Conservation (phyloP, 2,113 vertebrate genomes). For the Bostrychus sinensis region DNA sequence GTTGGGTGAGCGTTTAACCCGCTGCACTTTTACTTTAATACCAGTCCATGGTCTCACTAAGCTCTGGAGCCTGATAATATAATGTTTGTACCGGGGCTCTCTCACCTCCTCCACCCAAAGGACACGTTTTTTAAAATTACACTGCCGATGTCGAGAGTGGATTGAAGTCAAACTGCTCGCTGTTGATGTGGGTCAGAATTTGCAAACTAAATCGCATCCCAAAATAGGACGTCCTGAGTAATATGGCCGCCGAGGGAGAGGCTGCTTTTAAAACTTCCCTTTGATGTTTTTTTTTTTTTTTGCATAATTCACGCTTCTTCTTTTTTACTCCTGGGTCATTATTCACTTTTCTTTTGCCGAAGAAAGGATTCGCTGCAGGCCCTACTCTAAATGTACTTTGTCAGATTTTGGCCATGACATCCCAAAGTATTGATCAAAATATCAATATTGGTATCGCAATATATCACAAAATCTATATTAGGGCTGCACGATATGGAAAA, state of each 20-base stretch:
- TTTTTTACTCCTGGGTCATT: constrained; percentile 35
- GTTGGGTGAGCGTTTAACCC: no score
- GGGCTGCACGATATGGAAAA: no score
- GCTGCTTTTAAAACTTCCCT: constrained; percentile 31
- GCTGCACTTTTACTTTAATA: no score
- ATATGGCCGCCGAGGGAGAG: constrained; percentile 47
- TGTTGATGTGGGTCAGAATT: constrained; percentile 68
- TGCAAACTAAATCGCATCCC: constrained; percentile 66
- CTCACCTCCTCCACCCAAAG: constrained; percentile 1
- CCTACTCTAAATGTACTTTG: no score
- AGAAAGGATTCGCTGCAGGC: constrained; percentile 23
- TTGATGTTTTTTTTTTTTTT: constrained; percentile 58
- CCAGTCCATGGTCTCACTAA: no score
- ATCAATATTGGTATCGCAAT: no score
- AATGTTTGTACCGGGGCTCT: no score
- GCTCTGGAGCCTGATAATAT: background rate
- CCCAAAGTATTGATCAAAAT: no score
- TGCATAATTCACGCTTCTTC: constrained; percentile 35
- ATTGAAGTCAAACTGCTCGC: constrained; percentile 40
- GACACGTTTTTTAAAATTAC: constrained; percentile 31
- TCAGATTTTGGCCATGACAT: no score
- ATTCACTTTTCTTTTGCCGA: constrained; percentile 32
- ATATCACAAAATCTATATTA: no score
- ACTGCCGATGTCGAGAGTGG: constrained; percentile 24
- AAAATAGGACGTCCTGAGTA: constrained; percentile 56